phyloP scores from a whole-genome alignment of 2,113 vertebrate genomes.

The Menidia beryllina region DNA sequence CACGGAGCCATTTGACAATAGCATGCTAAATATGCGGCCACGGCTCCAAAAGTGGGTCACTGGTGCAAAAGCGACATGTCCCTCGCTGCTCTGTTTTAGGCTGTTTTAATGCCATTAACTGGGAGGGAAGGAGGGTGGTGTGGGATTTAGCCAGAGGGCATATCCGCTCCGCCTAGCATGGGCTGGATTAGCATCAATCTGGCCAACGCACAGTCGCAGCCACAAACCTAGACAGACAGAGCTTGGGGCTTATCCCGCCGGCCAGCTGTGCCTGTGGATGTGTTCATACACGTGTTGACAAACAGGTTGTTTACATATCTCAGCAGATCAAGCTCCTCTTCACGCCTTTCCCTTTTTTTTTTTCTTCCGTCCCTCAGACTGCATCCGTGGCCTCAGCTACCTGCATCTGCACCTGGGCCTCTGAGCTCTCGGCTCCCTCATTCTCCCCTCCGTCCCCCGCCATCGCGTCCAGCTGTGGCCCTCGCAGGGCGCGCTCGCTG shows the following conservation, averaged over 20 bases:
- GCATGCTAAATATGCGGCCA: conserved; percentile 13
- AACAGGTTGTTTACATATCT: conserved; percentile 50
- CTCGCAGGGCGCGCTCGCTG: conserved; percentile 91
- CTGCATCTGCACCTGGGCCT: conserved; percentile 23
- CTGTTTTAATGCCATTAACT: conserved; percentile 70
- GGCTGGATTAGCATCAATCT: conserved; percentile 66
- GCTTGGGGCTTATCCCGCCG: conserved; percentile 52
- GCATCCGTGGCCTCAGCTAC: conserved; percentile 61
- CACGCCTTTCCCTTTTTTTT: background rate
- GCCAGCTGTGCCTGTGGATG: conserved; percentile 60
- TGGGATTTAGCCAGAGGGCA: conserved; percentile 32
- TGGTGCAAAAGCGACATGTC: conserved; percentile 32
- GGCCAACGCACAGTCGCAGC: background rate
- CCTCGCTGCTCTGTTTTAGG: conserved; percentile 36
- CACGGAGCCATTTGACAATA: background rate
- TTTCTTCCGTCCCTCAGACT: conserved; percentile 33
- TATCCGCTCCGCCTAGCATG: conserved; percentile 46
- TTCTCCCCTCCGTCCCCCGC: conserved; percentile 76
- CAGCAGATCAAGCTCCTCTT: too few species aligned
- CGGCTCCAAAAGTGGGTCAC: conserved; percentile 54
- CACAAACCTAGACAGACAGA: conserved; percentile 43
- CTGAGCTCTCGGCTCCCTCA: conserved; percentile 34
- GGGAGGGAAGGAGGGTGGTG: conserved; percentile 32
- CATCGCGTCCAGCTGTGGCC: conserved; percentile 86
- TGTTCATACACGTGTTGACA: conserved; percentile 39